phyloP scores from a whole-genome alignment of 2,797 vertebrate genomes.

The Odontamblyopus rebecca region DNA sequence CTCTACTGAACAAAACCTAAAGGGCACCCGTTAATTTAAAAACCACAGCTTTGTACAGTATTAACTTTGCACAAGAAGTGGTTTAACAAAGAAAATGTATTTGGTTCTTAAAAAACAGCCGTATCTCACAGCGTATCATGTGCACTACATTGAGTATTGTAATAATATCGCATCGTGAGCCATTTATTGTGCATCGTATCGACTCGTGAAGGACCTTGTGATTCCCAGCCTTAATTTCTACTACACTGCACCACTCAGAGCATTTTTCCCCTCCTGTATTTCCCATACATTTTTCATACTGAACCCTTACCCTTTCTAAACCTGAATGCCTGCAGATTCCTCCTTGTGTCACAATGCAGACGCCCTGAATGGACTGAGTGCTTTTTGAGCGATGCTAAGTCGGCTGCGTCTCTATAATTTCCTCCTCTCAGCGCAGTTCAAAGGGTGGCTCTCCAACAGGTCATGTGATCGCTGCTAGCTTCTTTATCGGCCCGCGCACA shows the following conservation, averaged over 20 bases:
- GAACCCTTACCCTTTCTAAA: conserved; percentile 29
- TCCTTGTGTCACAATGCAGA: conserved; percentile 65
- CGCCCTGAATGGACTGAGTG: conserved; percentile 68
- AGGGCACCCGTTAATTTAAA: too few relatives aligned
- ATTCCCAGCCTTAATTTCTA: too few relatives aligned
- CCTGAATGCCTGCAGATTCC: conserved; percentile 53
- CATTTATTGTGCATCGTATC: too few relatives aligned
- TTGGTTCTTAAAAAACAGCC: too few relatives aligned
- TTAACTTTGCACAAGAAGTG: too few relatives aligned
- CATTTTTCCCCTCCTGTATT: conserved; percentile 58
- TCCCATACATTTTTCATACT: conserved; percentile 22
- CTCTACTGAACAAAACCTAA: too few relatives aligned
- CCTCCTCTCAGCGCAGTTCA: conserved; percentile 78
- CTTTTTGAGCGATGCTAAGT: conserved; percentile 78
- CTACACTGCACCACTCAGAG: conserved; percentile 33
- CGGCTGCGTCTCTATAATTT: conserved; percentile 79
- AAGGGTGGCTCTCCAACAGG: conserved; percentile 82
- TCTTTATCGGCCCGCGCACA: conserved; percentile 82
- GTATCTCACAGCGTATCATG: too few relatives aligned
- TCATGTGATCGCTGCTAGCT: conserved; percentile 78
- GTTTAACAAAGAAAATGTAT: too few relatives aligned
- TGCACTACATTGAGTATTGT: too few relatives aligned
- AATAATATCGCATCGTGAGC: too few relatives aligned
- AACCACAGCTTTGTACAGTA: too few relatives aligned
- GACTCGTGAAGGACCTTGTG: too few relatives aligned